phyloP scores from a whole-genome alignment of 2,797 vertebrate genomes.

The Pampus argenteus region DNA sequence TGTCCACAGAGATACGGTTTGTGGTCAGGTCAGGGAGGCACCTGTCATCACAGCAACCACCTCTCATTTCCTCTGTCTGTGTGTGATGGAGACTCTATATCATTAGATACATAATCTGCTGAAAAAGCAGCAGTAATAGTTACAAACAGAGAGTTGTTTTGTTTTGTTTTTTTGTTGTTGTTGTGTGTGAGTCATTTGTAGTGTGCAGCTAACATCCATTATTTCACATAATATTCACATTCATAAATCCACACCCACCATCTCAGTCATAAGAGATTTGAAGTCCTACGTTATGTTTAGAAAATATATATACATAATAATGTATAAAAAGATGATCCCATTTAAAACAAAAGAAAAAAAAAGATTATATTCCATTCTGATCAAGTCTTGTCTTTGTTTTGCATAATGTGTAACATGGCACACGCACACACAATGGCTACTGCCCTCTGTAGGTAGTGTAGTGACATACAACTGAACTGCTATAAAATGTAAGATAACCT shows the following conservation, averaged over 20 bases:
- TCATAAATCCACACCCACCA: too few relatives aligned
- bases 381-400: background rate
- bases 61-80: conserved; percentile 28
- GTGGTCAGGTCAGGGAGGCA: conserved; percentile 34
- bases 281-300: too few relatives aligned
- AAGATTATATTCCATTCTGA: background rate
- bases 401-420: conserved; percentile 6
- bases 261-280: too few relatives aligned
- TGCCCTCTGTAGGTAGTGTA: conserved; percentile 43
- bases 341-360: background rate
- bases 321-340: background rate
- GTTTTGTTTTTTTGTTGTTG: too few relatives aligned
- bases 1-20: background rate
- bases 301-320: too few relatives aligned
- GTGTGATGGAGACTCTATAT: conserved; percentile 18
- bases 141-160: too few relatives aligned
- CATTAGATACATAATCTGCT: background rate
- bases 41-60: conserved; percentile 15
- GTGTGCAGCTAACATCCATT: too few relatives aligned
- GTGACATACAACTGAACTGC: background rate
- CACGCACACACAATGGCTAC: conserved; percentile 16
- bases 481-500: background rate
- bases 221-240: too few relatives aligned
- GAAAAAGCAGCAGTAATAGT: too few relatives aligned
- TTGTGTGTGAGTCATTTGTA: too few relatives aligned